Conservation (phyloP, 2,113 vertebrate genomes). For the Tragelaphus scriptus region DNA sequence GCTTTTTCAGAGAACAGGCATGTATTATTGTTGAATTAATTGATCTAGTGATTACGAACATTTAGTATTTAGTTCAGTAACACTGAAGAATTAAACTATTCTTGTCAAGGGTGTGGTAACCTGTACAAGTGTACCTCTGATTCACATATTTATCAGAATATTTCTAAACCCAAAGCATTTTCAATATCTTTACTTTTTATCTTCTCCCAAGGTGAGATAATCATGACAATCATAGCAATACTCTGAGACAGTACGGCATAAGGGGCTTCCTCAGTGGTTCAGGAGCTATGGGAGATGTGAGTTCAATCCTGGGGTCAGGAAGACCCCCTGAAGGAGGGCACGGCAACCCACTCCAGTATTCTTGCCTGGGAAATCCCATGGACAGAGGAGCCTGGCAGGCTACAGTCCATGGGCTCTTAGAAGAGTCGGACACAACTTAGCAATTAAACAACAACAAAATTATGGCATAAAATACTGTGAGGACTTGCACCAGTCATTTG, state of each 20-base stretch:
- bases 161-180: not conserved
- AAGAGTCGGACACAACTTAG: fast-evolving
- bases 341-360: not conserved
- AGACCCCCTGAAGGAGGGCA: not conserved
- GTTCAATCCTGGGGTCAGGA: not conserved
- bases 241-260: not conserved
- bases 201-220: not conserved
- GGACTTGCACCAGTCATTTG: not conserved
- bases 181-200: not conserved
- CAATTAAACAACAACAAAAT: not conserved
- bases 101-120: not conserved
- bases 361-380: not conserved
- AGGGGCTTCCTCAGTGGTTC: not conserved
- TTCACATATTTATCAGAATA: not conserved
- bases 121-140: not conserved
- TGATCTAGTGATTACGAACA: not conserved
- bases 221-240: not conserved
- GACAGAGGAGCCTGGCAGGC: not conserved
- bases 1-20: not conserved
- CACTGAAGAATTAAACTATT: not conserved
- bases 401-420: not conserved
- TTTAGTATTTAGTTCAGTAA: not conserved
- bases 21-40: not conserved
- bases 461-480: not conserved
- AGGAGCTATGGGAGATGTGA: not conserved